These are phyloP conservation scores for Amphiprion ocellaris DNA, from an alignment of 2,113 vertebrate species.

Conservation along the genomic window DNA sequence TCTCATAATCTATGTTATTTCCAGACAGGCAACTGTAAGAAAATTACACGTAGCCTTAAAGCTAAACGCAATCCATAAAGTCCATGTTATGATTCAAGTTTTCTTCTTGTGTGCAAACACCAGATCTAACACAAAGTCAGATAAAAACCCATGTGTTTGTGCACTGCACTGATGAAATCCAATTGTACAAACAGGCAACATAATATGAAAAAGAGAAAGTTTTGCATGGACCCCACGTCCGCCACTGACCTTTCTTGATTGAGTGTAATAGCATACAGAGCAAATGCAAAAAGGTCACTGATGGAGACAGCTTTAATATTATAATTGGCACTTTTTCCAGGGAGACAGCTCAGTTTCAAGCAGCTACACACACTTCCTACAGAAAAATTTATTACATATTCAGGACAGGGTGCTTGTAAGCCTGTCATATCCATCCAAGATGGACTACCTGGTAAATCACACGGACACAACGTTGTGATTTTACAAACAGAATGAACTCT, in stretches of 20 bases:
- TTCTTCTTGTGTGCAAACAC: not conserved
- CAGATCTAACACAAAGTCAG: slow-evolving; percentile 21
- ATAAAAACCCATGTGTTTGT: slow-evolving; percentile 32
- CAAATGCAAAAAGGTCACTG: slow-evolving; percentile 88
- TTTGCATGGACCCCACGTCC: slow-evolving; percentile 80
- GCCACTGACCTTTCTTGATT: slow-evolving; percentile 87
- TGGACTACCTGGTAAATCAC: slow-evolving; percentile 59
- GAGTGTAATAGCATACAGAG: slow-evolving; percentile 85
- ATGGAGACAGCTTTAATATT: slow-evolving; percentile 85
- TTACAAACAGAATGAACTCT: not conserved
- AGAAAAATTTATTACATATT: slow-evolving; percentile 49
- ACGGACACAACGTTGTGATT: slow-evolving; percentile 26
- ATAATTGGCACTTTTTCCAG: slow-evolving; percentile 81
- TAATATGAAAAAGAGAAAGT: slow-evolving; percentile 46
- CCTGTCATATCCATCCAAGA: slow-evolving; percentile 39
- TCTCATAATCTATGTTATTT: not conserved
- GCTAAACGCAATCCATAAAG: not conserved
- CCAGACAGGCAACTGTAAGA: no score
- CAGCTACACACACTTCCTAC: slow-evolving; percentile 28
- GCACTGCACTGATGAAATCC: slow-evolving; percentile 30
- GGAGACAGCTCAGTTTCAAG: slow-evolving; percentile 59
- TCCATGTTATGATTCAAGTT: not conserved
- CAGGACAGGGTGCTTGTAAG: slow-evolving; percentile 49
- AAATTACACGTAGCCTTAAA: no score
- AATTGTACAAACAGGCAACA: slow-evolving; percentile 50